These are phyloP conservation scores for Pseudococcus viburni DNA, from an alignment of 2,888 invertebrate species.

Conservation along the genomic window DNA sequence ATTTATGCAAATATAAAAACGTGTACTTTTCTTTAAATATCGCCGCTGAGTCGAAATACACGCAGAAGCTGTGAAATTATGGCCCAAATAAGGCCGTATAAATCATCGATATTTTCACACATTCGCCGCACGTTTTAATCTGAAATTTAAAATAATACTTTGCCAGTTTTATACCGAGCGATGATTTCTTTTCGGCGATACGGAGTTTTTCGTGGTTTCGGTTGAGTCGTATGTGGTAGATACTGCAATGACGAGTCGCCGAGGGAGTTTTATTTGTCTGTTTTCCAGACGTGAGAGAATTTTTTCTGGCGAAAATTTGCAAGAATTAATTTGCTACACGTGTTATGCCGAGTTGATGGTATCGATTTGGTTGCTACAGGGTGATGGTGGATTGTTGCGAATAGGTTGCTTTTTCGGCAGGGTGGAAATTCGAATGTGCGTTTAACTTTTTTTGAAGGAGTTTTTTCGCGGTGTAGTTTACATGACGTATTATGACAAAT, in stretches of 20 bases:
- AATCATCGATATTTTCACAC: conserved; percentile 26
- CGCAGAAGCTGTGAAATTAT: conserved; percentile 1
- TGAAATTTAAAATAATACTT: conserved; percentile 41
- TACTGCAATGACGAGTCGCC: not conserved
- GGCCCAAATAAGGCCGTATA: conserved; percentile 24
- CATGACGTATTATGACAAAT: not conserved
- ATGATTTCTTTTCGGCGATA: not conserved
- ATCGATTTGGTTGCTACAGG: not conserved
- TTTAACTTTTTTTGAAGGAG: not conserved
- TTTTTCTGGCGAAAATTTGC: not conserved
- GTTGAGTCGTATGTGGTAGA: not conserved
- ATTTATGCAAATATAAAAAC: conserved; percentile 44
- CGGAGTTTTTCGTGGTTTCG: not conserved
- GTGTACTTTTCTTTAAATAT: conserved; percentile 47
- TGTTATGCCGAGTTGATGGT: not conserved
- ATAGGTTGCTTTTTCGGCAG: no score
- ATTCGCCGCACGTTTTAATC: conserved; percentile 41
- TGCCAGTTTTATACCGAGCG: not conserved
- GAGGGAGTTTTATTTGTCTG: no score
- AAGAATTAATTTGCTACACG: not conserved
- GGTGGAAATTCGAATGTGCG: no score
- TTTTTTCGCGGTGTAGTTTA: not conserved
- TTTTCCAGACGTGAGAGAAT: not conserved
- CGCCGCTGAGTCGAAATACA: not conserved
- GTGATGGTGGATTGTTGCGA: no score